A percentile compares a stretch with the other conserved stretches of the same genome.
phyloP scores from a whole-genome alignment of 2,888 invertebrate species.

The Zelleria hepariella region DNA sequence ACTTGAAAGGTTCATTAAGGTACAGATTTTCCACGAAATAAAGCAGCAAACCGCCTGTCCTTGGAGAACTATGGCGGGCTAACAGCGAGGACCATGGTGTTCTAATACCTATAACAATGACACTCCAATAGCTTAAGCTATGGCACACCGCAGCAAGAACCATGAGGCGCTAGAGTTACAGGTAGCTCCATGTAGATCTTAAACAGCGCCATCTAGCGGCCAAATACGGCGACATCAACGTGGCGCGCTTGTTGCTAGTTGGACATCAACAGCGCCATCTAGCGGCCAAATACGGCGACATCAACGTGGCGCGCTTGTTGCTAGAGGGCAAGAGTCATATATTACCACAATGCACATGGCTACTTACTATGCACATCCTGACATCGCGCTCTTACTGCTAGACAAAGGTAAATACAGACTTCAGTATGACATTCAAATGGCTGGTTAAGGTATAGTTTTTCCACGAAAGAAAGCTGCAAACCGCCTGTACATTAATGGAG shows the following conservation, averaged over 20 bases:
- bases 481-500: too few species aligned
- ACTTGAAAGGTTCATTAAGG: neutral
- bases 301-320: conserved; percentile 88
- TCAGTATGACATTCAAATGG: too few species aligned
- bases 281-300: conserved; percentile 97
- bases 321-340: conserved; percentile 94
- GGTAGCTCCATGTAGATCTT: too few species aligned
- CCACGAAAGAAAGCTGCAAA: too few species aligned
- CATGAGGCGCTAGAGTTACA: too few species aligned
- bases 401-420: conserved; percentile 78
- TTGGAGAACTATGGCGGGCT: too few species aligned
- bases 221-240: conserved; percentile 95
- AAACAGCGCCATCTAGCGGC: conserved; percentile 97
- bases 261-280: conserved; percentile 98
- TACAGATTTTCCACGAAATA: neutral
- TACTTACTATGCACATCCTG: conserved; percentile 95
- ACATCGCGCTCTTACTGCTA: conserved; percentile 88
- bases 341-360: conserved; percentile 98
- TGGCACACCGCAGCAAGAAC: too few species aligned
- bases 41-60: too few species aligned
- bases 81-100: too few species aligned
- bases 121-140: too few species aligned
- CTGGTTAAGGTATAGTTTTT: neutral
- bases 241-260: conserved; percentile 88
- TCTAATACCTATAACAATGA: too few species aligned